Base-by-base conservation (phyloP, 1,140 invertebrate species). In the Ladona fulva region DNA sequence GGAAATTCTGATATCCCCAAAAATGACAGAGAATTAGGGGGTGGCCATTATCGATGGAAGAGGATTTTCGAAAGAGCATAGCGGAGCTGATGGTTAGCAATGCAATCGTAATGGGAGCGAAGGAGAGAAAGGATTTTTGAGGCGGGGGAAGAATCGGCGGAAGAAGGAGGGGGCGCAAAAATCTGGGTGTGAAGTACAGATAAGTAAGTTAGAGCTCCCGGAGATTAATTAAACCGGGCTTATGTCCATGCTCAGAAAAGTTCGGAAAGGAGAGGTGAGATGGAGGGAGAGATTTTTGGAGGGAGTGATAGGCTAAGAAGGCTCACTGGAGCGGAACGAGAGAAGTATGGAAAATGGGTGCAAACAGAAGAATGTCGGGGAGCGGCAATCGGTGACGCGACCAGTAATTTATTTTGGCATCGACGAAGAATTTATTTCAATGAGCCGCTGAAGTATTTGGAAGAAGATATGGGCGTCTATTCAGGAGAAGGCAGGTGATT, bases 181-280 rank as follows among this genome's bases (percentile, higher is more conserved):
- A 66, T 66, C 52, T 66, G 52, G 52, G 52, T 66, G 52, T 66
- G 52, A 66, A 66, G 52, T 66, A 66, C 52, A 66, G 52, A 66
- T 66, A 66, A 66, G 52, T 66, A 66, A 66, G 52, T 66, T 66
- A 66, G 52, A 16, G 52, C 52, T 16, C 52, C 52, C 3, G 52
- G n/a, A 66, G 52, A 66, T 66, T 66, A 66, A 66, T 66, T 66
- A 66, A 66, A 66, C 52, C 52, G 52, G 52, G 52, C 52, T 66
- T 66, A 66, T 66, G 52, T 66, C 52, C 52, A 66, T 66, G 52
- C 52, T 66, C 52, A 66, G 52, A 66, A 66, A 66, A 66, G 52
- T 66, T 66, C n/a, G 52, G 52, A 12, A 22, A 66, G n/a, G n/a
- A 22, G 52, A 22, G 52, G n/a, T n/a, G n/a, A 3, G 16, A 66